Evolutionary conservation across 1,140 invertebrate genomes (phyloP).

Genomic region (Ptiloglossa arizonensis): DNA sequence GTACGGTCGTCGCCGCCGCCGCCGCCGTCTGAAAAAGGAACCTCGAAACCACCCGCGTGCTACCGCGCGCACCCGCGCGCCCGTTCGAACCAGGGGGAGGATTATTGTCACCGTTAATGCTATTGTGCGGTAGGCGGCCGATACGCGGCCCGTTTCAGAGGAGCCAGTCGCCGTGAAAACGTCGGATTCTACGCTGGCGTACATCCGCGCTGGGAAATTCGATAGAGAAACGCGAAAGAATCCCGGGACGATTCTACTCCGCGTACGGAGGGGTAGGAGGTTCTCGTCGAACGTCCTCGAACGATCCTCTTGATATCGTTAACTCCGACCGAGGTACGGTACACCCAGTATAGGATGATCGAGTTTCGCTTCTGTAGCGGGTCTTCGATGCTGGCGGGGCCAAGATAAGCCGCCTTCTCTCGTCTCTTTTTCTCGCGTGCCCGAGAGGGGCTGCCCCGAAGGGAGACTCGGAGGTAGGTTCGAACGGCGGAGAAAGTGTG

Average conservation of each 20-base stretch:
- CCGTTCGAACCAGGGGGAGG: too few species aligned
- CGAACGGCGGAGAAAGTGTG: constrained; percentile 39
- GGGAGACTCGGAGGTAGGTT: too few species aligned
- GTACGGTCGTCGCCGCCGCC: too few species aligned
- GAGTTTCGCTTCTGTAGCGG: constrained; percentile 65
- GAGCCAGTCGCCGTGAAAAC: constrained; percentile 13
- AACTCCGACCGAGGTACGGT: constrained; percentile 14
- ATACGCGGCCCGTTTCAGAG: not conserved
- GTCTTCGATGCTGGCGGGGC: constrained; percentile 65
- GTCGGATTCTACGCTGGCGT: not conserved
- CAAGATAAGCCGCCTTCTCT: constrained; percentile 76
- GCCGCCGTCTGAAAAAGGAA: not conserved
- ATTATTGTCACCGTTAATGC: constrained; percentile 8
- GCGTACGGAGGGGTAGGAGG: not conserved
- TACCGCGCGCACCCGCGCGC: too few species aligned
- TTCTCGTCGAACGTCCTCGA: not conserved
- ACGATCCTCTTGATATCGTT: constrained; percentile 17
- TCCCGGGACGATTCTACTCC: not conserved
- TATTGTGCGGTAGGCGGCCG: constrained; percentile 1
- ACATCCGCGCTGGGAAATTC: not conserved
- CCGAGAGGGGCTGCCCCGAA: not conserved
- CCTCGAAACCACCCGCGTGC: constrained; percentile 5
- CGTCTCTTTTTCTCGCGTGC: constrained; percentile 64
- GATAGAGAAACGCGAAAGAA: not conserved
- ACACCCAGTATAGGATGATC: constrained; percentile 62